phyloP scores from a whole-genome alignment of 2,113 vertebrate genomes.

The Otolemur garnettii region DNA sequence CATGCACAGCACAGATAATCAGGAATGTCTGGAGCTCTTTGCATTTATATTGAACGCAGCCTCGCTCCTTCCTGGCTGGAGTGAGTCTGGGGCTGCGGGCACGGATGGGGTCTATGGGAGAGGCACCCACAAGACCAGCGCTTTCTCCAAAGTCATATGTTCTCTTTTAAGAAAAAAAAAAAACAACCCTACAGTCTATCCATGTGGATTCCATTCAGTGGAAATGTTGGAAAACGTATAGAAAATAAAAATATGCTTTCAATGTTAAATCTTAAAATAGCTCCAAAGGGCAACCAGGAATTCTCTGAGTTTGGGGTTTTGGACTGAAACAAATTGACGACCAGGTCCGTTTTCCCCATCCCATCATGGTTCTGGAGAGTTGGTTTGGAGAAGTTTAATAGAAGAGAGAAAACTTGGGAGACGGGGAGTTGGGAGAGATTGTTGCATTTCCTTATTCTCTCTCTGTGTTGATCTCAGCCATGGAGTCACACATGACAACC shows the following conservation, averaged over 20 bases:
- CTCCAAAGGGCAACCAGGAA: neutral
- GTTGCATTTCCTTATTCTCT: neutral
- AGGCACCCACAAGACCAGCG: accelerated
- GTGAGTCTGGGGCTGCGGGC: constrained; percentile 18
- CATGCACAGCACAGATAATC: constrained; percentile 78
- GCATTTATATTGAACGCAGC: constrained; percentile 56
- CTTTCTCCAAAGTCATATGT: constrained; percentile 20
- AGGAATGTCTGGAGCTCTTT: constrained; percentile 64
- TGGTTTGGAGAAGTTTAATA: neutral
- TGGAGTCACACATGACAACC: neutral
- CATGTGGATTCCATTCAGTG: neutral
- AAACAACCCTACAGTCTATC: neutral
- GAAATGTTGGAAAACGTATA: neutral
- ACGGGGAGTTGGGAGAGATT: neutral
- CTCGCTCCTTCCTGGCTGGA: neutral
- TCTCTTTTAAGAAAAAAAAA: neutral
- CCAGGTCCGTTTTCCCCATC: accelerated
- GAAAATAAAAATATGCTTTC: neutral
- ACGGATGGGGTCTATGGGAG: constrained; percentile 75
- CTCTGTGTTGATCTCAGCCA: neutral
- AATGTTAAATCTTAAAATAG: neutral
- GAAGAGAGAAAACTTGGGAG: neutral
- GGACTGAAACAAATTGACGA: neutral
- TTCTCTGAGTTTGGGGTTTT: neutral
- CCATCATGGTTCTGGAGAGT: neutral